phyloP scores from a whole-genome alignment of 2,113 vertebrate genomes.

The Gymnogyps californianus region DNA sequence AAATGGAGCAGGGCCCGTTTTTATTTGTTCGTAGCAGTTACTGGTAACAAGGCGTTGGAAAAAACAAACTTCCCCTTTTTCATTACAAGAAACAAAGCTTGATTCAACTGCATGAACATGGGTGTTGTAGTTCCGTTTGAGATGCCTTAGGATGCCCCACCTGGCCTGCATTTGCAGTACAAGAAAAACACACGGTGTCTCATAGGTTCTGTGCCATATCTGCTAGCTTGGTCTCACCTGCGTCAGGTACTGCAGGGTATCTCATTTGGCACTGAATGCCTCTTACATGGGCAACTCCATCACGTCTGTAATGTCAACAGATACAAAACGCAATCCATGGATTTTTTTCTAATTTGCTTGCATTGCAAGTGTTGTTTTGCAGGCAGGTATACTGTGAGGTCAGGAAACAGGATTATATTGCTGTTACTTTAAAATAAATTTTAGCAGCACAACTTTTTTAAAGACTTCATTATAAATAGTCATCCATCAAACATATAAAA shows the following conservation, averaged over 20 bases:
- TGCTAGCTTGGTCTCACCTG: neutral
- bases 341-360: neutral
- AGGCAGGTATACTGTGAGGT: neutral
- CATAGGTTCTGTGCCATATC: neutral
- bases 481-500: neutral
- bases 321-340: neutral
- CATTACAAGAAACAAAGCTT: neutral
- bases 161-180: neutral
- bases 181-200: neutral
- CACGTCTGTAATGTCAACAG: neutral
- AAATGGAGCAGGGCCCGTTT: neutral
- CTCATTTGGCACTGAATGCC: neutral
- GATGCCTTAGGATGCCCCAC: neutral
- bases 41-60: neutral
- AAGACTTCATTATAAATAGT: neutral
- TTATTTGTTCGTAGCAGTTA: neutral
- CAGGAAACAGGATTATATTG: neutral
- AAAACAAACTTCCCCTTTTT: neutral
- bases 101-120: accelerated
- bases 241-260: neutral
- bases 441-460: neutral
- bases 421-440: neutral
- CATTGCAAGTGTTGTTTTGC: neutral
- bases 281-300: neutral
- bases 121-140: neutral